These are phyloP conservation scores for Drosophila neutralis DNA, from an alignment of 2,888 invertebrate species.

Conservation along the genomic window DNA sequence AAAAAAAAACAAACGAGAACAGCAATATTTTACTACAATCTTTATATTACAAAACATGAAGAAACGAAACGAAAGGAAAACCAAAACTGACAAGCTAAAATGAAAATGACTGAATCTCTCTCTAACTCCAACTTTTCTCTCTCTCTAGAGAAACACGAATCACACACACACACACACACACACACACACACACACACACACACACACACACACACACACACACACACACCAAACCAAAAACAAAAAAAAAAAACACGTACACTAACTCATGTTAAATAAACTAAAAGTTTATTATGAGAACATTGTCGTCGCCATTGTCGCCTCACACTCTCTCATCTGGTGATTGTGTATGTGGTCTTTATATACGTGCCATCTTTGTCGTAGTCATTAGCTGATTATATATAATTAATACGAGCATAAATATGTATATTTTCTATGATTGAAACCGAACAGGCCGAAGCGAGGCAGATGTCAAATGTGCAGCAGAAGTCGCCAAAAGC, in stretches of 20 bases:
- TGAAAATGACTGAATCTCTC: slow-evolving; percentile 66
- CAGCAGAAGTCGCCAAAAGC: slow-evolving; percentile 17
- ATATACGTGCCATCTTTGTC: slow-evolving; percentile 83
- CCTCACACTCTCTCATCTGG: slow-evolving; percentile 81
- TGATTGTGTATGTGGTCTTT: slow-evolving; percentile 83
- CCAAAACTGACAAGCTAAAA: slow-evolving; percentile 51
- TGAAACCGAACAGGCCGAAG: slow-evolving; percentile 29
- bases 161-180: slow-evolving; percentile 17
- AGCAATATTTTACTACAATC: slow-evolving; percentile 75
- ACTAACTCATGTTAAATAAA: slow-evolving; percentile 45
- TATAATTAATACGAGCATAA: slow-evolving; percentile 17
- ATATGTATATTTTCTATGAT: slow-evolving; percentile 4
- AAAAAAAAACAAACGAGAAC: slow-evolving; percentile 35
- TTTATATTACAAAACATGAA: slow-evolving; percentile 53
- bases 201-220: too few relatives aligned
- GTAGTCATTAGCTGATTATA: slow-evolving; percentile 77
- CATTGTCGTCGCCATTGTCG: slow-evolving; percentile 74
- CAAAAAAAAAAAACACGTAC: neutral
- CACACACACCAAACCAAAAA: neutral
- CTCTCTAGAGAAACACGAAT: slow-evolving; percentile 25
- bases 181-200: slow-evolving; percentile 18
- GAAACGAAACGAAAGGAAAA: slow-evolving; percentile 46
- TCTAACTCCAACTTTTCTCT: slow-evolving; percentile 26
- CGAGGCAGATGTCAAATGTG: slow-evolving; percentile 55
- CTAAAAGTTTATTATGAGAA: slow-evolving; percentile 63